Evolutionary conservation across 2,113 vertebrate species (phyloP).

Genomic region (Pholis gunnellus): DNA sequence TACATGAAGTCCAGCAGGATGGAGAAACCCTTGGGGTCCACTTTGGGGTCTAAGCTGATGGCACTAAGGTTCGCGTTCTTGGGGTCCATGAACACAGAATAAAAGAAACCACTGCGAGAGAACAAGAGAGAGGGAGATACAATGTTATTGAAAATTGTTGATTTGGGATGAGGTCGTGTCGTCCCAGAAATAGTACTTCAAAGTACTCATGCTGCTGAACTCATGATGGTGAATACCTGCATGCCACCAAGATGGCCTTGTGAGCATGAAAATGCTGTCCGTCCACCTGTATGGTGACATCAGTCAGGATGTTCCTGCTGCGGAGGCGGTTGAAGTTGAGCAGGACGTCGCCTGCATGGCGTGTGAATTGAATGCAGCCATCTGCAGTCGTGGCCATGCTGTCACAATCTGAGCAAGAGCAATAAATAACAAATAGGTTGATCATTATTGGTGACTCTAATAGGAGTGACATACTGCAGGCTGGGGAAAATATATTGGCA

Average conservation of each 20-base stretch:
- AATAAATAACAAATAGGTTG: neutral
- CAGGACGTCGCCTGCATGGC: constrained; percentile 94
- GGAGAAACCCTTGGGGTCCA: constrained; percentile 93
- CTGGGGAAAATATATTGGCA: neutral
- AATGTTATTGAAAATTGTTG: neutral
- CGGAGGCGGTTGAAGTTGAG: constrained; percentile 97
- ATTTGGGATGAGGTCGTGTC: neutral
- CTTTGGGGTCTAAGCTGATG: constrained; percentile 93
- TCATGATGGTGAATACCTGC: constrained; percentile 86
- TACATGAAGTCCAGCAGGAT: constrained; percentile 99
- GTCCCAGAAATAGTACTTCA: neutral
- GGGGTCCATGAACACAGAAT: constrained; percentile 94
- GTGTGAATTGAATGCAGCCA: constrained; percentile 97
- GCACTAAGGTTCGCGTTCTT: constrained; percentile 90
- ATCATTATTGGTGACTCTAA: neutral
- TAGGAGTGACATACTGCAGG: neutral
- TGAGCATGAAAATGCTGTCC: constrained; percentile 93
- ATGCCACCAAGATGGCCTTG: constrained; percentile 97
- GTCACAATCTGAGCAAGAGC: constrained; percentile 66
- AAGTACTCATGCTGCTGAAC: neutral
- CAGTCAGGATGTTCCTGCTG: constrained; percentile 93
- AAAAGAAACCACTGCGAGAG: constrained; percentile 91
- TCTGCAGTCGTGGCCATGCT: constrained; percentile 91
- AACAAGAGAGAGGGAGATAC: neutral
- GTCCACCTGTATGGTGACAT: constrained; percentile 93